A percentile compares a stretch with the other conserved stretches of the same genome.
Evolutionary conservation across 2,888 invertebrate genomes (phyloP).

Genomic region (Polyommatus iphigenia): DNA sequence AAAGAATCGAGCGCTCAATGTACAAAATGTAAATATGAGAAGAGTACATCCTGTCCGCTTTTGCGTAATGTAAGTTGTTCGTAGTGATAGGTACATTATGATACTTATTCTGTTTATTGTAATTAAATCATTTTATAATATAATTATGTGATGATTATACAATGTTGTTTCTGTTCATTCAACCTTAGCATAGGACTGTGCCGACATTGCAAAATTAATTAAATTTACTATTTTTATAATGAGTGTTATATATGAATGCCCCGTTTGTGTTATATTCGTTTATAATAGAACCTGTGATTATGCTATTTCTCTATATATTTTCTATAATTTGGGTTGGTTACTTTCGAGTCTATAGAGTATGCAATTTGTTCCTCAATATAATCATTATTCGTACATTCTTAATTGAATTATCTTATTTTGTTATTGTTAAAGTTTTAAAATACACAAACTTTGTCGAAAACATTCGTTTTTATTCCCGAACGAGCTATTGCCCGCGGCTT

Average conservation of each 20-base stretch:
- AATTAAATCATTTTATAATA: slow-evolving; percentile 82
- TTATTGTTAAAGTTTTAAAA: slow-evolving; percentile 30
- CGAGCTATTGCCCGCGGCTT: no score
- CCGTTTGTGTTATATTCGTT: slow-evolving; percentile 18
- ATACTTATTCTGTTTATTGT: slow-evolving; percentile 82
- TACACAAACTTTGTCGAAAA: slow-evolving; percentile 26
- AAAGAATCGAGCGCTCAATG: slow-evolving; percentile 78
- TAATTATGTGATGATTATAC: slow-evolving; percentile 81
- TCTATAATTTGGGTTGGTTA: slow-evolving; percentile 18
- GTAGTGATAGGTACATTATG: slow-evolving; percentile 80
- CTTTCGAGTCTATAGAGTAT: slow-evolving; percentile 21
- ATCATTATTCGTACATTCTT: slow-evolving; percentile 25
- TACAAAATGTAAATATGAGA: slow-evolving; percentile 80
- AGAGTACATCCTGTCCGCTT: slow-evolving; percentile 79
- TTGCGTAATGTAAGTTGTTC: slow-evolving; percentile 79
- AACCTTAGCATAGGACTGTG: slow-evolving; percentile 27
- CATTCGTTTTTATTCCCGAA: slow-evolving; percentile 25
- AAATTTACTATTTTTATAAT: slow-evolving; percentile 33
- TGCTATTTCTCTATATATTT: slow-evolving; percentile 19
- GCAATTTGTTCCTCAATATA: slow-evolving; percentile 29
- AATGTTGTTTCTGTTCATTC: slow-evolving; percentile 64
- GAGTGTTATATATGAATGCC: slow-evolving; percentile 25
- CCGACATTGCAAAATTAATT: slow-evolving; percentile 24
- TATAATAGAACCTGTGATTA: not conserved
- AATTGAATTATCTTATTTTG: slow-evolving; percentile 27